Conservation (phyloP, 2,888 invertebrate genomes). For the Cheilosia impressa region DNA sequence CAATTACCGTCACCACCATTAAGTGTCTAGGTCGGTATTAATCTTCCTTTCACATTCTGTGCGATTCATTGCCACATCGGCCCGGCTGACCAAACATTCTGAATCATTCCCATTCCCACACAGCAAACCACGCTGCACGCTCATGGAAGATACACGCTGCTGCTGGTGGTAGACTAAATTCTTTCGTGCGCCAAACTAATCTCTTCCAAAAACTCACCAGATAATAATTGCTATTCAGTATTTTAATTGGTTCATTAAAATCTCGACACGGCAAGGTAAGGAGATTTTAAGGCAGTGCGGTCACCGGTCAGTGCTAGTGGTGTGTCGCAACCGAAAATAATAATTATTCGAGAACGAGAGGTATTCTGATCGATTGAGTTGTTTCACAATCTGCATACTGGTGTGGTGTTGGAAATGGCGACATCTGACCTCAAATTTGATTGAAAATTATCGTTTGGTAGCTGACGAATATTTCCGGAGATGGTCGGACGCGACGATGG, state of each 20-base stretch:
- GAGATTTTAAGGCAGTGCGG: neutral
- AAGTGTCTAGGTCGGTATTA: slow-evolving; percentile 48
- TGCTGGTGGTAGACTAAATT: slow-evolving; percentile 2
- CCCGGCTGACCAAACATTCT: slow-evolving; percentile 21
- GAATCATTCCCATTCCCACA: slow-evolving; percentile 21
- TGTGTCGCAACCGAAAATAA: slow-evolving; percentile 13
- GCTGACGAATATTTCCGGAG: slow-evolving; percentile 2
- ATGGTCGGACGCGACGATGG: too few relatives aligned
- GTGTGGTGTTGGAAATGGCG: slow-evolving; percentile 4
- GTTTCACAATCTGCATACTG: slow-evolving; percentile 11
- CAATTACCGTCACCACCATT: slow-evolving; percentile 9
- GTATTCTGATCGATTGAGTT: slow-evolving; percentile 10
- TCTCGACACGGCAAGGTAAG: slow-evolving; percentile 38
- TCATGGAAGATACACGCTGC: neutral
- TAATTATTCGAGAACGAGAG: slow-evolving; percentile 11
- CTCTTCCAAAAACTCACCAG: slow-evolving; percentile 29
- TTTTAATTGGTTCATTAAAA: slow-evolving; percentile 58
- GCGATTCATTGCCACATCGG: slow-evolving; percentile 30
- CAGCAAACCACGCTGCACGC: neutral
- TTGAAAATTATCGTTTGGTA: slow-evolving; percentile 5
- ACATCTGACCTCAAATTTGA: slow-evolving; percentile 40
- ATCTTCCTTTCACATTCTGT: slow-evolving; percentile 54
- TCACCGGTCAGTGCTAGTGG: neutral
- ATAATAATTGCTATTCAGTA: slow-evolving; percentile 35
- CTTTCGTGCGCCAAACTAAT: slow-evolving; percentile 35